Conservation (phyloP, 2,113 vertebrate genomes). For the Heptranchias perlo region DNA sequence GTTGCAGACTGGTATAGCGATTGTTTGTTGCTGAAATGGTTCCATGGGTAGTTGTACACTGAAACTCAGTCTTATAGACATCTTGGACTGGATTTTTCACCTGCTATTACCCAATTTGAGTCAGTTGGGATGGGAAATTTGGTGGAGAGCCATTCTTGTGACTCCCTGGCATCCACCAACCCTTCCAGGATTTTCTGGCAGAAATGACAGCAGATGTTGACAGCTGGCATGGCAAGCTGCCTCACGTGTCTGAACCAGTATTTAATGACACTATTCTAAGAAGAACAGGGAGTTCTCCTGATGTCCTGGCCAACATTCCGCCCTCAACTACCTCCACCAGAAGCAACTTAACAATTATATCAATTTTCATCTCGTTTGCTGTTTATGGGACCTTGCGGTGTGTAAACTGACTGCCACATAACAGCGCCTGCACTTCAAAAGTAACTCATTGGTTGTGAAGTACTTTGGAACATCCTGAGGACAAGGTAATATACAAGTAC, state of each 20-base stretch:
- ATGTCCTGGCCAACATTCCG: not conserved
- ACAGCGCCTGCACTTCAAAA: not conserved
- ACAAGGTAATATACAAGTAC: too few relatives aligned
- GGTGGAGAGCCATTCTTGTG: too few relatives aligned
- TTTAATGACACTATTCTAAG: too few relatives aligned
- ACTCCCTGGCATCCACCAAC: not conserved
- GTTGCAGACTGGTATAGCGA: too few relatives aligned
- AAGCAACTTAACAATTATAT: not conserved
- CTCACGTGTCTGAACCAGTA: not conserved
- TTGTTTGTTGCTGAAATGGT: too few relatives aligned
- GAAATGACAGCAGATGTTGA: not conserved
- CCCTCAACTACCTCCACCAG: not conserved
- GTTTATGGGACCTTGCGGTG: not conserved
- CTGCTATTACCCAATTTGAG: too few relatives aligned
- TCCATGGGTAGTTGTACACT: too few relatives aligned
- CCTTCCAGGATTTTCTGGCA: not conserved
- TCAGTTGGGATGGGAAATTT: too few relatives aligned
- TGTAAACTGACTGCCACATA: not conserved
- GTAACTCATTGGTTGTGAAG: not conserved
- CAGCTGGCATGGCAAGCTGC: not conserved
- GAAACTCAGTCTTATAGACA: too few relatives aligned
- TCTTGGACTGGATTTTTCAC: too few relatives aligned
- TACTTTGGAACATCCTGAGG: not conserved
- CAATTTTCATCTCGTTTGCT: not conserved
- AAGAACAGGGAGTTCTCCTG: not conserved